Percentiles rank a stretch among this genome's conserved stretches.
Conservation (phyloP, 2,113 vertebrate species). For the Brachionichthys hirsutus region DNA sequence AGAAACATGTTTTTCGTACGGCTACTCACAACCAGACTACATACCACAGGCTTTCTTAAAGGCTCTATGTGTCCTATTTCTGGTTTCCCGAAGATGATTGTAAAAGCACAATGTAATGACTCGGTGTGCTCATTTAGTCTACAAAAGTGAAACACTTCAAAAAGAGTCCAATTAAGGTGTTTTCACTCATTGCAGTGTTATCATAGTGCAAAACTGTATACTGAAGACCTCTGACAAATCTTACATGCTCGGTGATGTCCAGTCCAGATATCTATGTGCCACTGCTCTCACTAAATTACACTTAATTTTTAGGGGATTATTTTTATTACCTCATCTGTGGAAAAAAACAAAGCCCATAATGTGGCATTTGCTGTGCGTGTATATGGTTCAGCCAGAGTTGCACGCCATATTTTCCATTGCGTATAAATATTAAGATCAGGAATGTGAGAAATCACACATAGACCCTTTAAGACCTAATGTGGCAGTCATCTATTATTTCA, state of each 20-base stretch:
- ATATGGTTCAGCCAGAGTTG: background rate
- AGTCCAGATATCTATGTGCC: too few relatives aligned
- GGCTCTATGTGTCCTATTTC: conserved; percentile 48
- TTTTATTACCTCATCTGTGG: too few relatives aligned
- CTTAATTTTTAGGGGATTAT: too few relatives aligned
- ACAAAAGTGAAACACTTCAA: too few relatives aligned
- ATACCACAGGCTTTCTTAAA: conserved; percentile 28
- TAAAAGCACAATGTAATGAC: background rate
- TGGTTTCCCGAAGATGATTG: conserved; percentile 11
- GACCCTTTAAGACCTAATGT: conserved; percentile 42
- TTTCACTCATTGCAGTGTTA: too few relatives aligned
- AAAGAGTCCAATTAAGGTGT: too few relatives aligned
- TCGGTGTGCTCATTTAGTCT: too few relatives aligned
- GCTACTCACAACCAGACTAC: background rate
- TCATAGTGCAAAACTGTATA: too few relatives aligned
- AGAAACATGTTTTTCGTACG: background rate
- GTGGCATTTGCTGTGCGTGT: background rate
- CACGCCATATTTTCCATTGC: background rate
- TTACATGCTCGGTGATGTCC: too few relatives aligned
- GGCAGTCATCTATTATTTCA: background rate
- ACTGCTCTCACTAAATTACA: too few relatives aligned
- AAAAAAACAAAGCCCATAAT: background rate
- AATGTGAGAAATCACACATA: conserved; percentile 41
- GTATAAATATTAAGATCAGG: conserved; percentile 1
- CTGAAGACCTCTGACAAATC: too few relatives aligned